Conservation (phyloP, 2,888 invertebrate genomes). For the Pollenia griseotomentosa region DNA sequence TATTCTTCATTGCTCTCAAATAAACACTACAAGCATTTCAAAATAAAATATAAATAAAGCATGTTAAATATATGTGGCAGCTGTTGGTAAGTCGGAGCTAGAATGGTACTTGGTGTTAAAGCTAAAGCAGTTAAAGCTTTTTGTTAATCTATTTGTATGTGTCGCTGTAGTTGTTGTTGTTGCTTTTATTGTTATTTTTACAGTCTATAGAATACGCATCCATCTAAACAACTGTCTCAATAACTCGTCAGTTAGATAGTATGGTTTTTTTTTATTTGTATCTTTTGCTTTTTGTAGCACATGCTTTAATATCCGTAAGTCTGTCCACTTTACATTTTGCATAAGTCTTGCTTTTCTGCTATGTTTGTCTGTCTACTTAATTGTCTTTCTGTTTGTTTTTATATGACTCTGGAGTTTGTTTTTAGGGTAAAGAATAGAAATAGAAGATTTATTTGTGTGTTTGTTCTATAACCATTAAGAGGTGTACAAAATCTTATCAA, state of each 20-base stretch:
- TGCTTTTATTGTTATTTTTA: slow-evolving; percentile 66
- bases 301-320: slow-evolving; percentile 42
- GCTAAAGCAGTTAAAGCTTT: slow-evolving; percentile 18
- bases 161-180: slow-evolving; percentile 35
- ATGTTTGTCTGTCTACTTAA: slow-evolving; percentile 55
- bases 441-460: background rate
- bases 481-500: background rate
- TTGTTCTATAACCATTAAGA: background rate
- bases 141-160: background rate
- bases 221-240: slow-evolving; percentile 70
- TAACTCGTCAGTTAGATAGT: slow-evolving; percentile 57
- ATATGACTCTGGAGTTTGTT: slow-evolving; percentile 27
- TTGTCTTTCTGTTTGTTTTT: slow-evolving; percentile 55
- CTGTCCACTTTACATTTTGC: slow-evolving; percentile 18
- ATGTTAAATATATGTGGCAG: background rate
- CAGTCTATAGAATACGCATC: slow-evolving; percentile 71
- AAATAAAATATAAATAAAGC: background rate
- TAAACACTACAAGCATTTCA: slow-evolving; percentile 1
- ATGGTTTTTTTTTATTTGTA: background rate
- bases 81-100: background rate
- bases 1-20: background rate
- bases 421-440: slow-evolving; percentile 19
- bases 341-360: slow-evolving; percentile 21
- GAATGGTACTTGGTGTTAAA: slow-evolving; percentile 26
- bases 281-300: slow-evolving; percentile 26